phyloP scores from a whole-genome alignment of 2,113 vertebrate species.

The Carlito syrichta region DNA sequence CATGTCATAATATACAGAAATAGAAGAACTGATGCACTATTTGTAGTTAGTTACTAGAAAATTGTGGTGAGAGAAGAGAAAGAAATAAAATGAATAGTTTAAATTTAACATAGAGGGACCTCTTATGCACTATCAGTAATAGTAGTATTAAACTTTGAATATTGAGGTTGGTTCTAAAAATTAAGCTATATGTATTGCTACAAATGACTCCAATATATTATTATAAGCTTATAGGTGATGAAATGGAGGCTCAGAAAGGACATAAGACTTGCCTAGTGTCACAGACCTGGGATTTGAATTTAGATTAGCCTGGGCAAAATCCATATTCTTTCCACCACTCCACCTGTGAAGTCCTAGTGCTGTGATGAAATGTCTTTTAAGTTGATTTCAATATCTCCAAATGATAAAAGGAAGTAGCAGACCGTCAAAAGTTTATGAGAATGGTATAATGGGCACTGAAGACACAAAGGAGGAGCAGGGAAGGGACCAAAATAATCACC shows the following conservation, averaged over 20 bases:
- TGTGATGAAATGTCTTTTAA: not conserved
- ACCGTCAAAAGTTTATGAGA: not conserved
- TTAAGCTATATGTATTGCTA: not conserved
- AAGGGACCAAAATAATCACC: too few relatives aligned
- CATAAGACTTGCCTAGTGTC: not conserved
- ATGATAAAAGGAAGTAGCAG: not conserved
- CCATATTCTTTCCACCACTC: not conserved
- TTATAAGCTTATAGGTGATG: not conserved
- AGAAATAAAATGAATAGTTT: not conserved
- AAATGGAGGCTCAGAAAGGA: not conserved
- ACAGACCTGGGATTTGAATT: not conserved
- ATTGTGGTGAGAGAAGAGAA: not conserved
- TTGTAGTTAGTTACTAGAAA: conserved; percentile 44
- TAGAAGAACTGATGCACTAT: not conserved
- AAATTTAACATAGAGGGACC: not conserved
- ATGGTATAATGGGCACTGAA: too few relatives aligned
- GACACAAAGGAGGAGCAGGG: too few relatives aligned
- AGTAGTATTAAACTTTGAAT: conserved; percentile 33
- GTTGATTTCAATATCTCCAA: not conserved
- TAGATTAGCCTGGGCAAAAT: not conserved
- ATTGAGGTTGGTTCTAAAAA: not conserved
- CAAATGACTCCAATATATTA: not conserved
- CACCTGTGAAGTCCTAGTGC: not conserved
- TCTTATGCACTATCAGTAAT: not conserved
- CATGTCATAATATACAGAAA: not conserved